Conservation (phyloP, 2,888 invertebrate species). For the Gryllus longicercus region DNA sequence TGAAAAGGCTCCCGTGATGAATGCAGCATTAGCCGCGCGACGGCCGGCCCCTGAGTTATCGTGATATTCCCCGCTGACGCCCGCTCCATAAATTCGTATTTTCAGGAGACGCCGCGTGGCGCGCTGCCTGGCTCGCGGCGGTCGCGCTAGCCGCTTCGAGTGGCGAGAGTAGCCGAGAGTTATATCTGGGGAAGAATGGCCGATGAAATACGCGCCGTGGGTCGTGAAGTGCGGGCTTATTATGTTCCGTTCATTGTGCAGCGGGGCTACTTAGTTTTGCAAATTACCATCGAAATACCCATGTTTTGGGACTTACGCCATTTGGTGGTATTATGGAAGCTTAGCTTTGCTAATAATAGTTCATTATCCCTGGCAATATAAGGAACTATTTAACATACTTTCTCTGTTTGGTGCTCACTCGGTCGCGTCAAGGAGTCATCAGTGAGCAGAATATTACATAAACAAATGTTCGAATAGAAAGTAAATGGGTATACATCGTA, state of each 20-base stretch:
- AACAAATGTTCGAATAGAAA: too few species aligned
- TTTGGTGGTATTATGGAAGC: too few species aligned
- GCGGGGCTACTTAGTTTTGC: neutral
- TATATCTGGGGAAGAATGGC: neutral
- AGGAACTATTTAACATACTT: too few species aligned
- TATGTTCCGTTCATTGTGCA: neutral
- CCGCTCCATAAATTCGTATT: conserved; percentile 3
- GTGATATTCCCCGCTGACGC: neutral
- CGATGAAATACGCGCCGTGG: neutral
- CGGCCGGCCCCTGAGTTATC: neutral
- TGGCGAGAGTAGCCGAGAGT: neutral
- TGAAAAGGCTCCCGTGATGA: neutral
- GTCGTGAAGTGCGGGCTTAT: neutral
- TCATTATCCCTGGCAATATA: too few species aligned
- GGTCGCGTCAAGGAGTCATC: too few species aligned
- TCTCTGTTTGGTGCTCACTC: too few species aligned
- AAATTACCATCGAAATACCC: too few species aligned
- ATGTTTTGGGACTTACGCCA: too few species aligned
- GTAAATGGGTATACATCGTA: too few species aligned
- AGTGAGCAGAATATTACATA: too few species aligned
- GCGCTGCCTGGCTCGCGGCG: neutral
- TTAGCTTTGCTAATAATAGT: too few species aligned
- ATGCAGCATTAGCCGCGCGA: neutral
- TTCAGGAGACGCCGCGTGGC: neutral
- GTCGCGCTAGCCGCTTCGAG: too few species aligned